Evolutionary conservation across 1,140 invertebrate genomes (phyloP).

Genomic region (Drosophila guanche): DNA sequence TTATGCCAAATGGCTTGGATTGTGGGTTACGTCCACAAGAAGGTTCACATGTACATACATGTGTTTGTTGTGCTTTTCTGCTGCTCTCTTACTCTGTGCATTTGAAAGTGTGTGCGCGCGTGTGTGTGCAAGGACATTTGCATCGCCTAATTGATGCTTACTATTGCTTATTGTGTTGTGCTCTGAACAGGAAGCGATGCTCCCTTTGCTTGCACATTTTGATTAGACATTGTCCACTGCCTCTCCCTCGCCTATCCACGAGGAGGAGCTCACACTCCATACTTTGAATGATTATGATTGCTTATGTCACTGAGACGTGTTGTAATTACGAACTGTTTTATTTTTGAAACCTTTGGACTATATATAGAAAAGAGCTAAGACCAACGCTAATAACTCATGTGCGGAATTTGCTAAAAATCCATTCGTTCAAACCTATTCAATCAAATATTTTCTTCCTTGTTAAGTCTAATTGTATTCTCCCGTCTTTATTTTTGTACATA

Average conservation of each 20-base stretch:
- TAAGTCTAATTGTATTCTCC: conserved; percentile 4
- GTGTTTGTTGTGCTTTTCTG: no score
- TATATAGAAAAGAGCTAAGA: no score
- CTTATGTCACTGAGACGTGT: conserved; percentile 13
- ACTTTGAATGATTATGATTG: conserved; percentile 19
- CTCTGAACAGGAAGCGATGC: conserved; percentile 39
- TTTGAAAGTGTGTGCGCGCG: background rate
- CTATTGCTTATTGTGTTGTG: conserved; percentile 41
- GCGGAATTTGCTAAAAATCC: no score
- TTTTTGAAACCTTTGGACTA: no score
- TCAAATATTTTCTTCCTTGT: background rate
- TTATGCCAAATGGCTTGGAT: conserved; percentile 66
- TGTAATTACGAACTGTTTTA: background rate
- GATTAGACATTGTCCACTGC: conserved; percentile 41
- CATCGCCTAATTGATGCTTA: conserved; percentile 64
- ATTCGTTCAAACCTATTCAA: no score
- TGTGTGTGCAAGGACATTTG: conserved; percentile 24
- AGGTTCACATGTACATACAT: conserved; percentile 13
- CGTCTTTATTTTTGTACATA: conserved; percentile 26
- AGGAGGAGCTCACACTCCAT: no score
- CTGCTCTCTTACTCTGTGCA: background rate
- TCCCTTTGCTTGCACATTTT: conserved; percentile 28
- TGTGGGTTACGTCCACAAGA: conserved; percentile 36
- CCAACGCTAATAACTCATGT: no score
- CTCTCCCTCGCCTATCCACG: background rate